Evolutionary conservation across 2,888 invertebrate genomes (phyloP).

Genomic region (Spilarctia lutea): DNA sequence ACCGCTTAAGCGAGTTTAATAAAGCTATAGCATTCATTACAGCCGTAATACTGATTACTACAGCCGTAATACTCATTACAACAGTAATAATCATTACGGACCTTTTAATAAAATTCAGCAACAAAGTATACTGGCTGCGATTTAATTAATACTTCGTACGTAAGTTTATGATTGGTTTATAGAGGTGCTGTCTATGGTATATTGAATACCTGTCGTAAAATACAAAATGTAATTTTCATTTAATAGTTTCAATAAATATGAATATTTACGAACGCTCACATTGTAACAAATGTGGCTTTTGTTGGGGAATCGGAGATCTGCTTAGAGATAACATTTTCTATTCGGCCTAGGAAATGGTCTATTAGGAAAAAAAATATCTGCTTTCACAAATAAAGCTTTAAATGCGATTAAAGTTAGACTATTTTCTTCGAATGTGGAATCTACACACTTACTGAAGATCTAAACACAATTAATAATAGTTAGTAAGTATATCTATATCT

Average conservation of each 20-base stretch:
- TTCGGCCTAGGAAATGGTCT: neutral
- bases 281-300: neutral
- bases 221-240: constrained; percentile 18
- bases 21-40: constrained; percentile 66
- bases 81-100: constrained; percentile 22
- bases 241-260: constrained; percentile 13
- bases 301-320: neutral
- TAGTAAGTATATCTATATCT: too few species aligned
- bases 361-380: too few species aligned
- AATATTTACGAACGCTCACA: neutral
- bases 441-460: neutral
- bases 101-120: constrained; percentile 53
- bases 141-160: constrained; percentile 48
- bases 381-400: too few species aligned
- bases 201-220: constrained; percentile 34
- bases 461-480: too few species aligned
- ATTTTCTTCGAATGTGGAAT: neutral
- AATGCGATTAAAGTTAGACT: neutral
- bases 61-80: constrained; percentile 49
- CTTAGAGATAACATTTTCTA: too few species aligned
- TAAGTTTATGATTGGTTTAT: constrained; percentile 32
- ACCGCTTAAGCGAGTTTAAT: constrained; percentile 58
- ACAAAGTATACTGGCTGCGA: constrained; percentile 61
- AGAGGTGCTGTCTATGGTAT: constrained; percentile 4
- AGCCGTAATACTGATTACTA: constrained; percentile 62